phyloP scores from a whole-genome alignment of 2,797 vertebrate genomes.

The Tapirus indicus region DNA sequence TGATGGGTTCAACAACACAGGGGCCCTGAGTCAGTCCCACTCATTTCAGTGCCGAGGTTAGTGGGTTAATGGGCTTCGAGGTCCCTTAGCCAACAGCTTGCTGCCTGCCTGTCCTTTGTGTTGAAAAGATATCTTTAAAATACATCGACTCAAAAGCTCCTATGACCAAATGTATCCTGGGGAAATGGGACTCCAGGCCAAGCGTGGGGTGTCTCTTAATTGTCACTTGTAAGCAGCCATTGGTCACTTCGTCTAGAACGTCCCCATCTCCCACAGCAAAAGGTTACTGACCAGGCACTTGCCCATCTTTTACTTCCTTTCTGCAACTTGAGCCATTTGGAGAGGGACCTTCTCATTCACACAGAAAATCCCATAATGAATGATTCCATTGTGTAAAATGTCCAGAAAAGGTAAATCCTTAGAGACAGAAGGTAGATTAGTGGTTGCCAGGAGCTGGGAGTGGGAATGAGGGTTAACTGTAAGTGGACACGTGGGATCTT shows the following conservation, averaged over 20 bases:
- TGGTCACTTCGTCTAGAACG: neutral
- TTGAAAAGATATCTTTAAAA: constrained; percentile 7
- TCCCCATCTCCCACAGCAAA: neutral
- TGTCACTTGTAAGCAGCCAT: neutral
- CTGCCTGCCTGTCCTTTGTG: neutral
- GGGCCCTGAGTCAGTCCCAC: neutral
- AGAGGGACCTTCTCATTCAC: neutral
- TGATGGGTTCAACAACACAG: neutral
- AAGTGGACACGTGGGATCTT: neutral
- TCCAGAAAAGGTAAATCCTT: neutral
- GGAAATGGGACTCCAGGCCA: neutral
- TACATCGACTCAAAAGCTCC: neutral
- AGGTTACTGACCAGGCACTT: neutral
- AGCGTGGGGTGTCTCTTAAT: neutral
- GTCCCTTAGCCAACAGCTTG: neutral
- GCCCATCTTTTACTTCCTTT: neutral
- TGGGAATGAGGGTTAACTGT: neutral
- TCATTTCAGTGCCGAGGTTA: neutral
- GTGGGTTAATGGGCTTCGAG: neutral
- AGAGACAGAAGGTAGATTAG: neutral
- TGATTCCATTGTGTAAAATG: neutral
- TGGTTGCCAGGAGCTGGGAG: neutral
- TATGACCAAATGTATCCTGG: neutral
- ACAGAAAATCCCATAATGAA: neutral
- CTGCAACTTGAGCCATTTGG: neutral